These are phyloP conservation scores for Chlamydotis undulata DNA, from an alignment of 2,113 vertebrate genomes.

Conservation along the genomic window DNA sequence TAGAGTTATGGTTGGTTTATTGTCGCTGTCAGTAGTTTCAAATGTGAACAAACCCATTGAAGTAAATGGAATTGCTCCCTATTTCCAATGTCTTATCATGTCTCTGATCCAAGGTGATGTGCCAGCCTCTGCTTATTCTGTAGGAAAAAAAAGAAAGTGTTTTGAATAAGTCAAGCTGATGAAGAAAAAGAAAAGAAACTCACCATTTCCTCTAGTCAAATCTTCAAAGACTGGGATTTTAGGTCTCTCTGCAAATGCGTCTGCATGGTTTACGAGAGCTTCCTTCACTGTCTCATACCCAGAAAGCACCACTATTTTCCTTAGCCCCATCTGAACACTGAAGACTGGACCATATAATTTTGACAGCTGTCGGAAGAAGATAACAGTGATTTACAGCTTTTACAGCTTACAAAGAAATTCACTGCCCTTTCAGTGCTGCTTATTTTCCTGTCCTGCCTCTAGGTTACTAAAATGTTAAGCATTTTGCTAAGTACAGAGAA, in stretches of 20 bases:
- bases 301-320: conserved; percentile 65
- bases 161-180: not conserved
- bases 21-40: not conserved
- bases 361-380: conserved; percentile 35
- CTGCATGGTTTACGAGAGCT: conserved; percentile 65
- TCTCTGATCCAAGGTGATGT: not conserved
- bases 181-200: not conserved
- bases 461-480: no score
- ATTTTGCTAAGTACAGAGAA: not conserved
- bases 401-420: not conserved
- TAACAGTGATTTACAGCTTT: not conserved
- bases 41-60: not conserved
- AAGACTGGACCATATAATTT: conserved; percentile 53
- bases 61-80: not conserved
- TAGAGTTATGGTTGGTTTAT: not conserved
- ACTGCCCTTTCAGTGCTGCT: not conserved
- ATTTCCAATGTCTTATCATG: not conserved
- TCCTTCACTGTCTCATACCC: conserved; percentile 75
- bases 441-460: not conserved
- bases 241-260: conserved; percentile 68
- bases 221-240: conserved; percentile 62
- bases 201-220: conserved; percentile 49
- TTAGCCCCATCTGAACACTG: conserved; percentile 48
- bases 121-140: not conserved
- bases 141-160: not conserved